Evolutionary conservation across 2,888 invertebrate genomes (phyloP).

Genomic region (Cyclophora punctaria): DNA sequence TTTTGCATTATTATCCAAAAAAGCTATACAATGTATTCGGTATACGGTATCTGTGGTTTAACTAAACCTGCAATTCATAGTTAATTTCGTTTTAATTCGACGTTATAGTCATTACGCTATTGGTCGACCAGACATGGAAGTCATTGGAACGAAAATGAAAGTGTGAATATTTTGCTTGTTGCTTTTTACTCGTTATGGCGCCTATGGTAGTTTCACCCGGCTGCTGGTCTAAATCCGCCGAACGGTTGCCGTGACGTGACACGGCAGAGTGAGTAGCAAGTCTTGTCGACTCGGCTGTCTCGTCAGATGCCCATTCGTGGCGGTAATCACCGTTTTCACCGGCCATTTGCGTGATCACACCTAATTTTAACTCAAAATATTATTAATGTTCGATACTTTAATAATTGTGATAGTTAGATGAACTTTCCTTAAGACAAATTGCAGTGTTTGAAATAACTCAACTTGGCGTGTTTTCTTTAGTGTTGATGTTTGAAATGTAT

Average conservation of each 20-base stretch:
- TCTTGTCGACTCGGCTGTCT: slow-evolving; percentile 7
- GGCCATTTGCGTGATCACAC: slow-evolving; percentile 28
- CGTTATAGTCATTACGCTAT: slow-evolving; percentile 6
- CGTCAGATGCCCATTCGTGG: slow-evolving; percentile 25
- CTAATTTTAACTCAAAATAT: slow-evolving; percentile 4
- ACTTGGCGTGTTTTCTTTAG: too few relatives aligned
- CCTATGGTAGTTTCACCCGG: slow-evolving; percentile 34
- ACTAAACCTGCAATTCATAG: slow-evolving; percentile 1
- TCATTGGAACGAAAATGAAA: slow-evolving; percentile 27
- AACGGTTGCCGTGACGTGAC: slow-evolving; percentile 23
- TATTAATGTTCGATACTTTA: too few relatives aligned
- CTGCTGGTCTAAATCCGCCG: slow-evolving; percentile 26
- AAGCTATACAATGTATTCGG: too few relatives aligned
- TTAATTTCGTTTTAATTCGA: slow-evolving; percentile 14
- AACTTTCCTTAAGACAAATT: too few relatives aligned
- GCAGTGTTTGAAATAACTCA: too few relatives aligned
- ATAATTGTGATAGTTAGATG: too few relatives aligned
- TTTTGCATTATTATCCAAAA: too few relatives aligned
- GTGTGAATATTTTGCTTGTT: slow-evolving; percentile 22
- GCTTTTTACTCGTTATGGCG: slow-evolving; percentile 24
- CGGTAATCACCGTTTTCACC: slow-evolving; percentile 42
- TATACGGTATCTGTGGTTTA: too few relatives aligned
- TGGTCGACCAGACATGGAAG: slow-evolving; percentile 1
- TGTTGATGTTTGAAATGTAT: too few relatives aligned
- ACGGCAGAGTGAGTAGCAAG: not conserved